Base-by-base conservation (phyloP, 2,113 vertebrate species). In the Paraplagusia blochii region DNA sequence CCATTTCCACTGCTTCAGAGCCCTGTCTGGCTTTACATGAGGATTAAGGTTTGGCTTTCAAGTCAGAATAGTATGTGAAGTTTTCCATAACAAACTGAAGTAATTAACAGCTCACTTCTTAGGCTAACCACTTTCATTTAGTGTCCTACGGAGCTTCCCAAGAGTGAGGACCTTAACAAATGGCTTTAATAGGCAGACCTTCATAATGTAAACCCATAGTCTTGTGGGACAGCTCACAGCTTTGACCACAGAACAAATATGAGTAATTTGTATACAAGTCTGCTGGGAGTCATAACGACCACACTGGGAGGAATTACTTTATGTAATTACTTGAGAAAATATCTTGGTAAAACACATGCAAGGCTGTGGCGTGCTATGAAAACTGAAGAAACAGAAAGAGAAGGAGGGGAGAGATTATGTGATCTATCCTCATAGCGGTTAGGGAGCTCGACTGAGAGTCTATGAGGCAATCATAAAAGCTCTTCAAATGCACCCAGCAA, bases 181-280 rank as follows among this genome's bases (percentile, higher is more conserved):
- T 89, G 85, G 70, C 62, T 90, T 89, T 88, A 89, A 89, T 88
- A 87, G 88, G 78, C 85, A 87, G 79, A 69, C 75, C 80, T 85
- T 85, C 81, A 87, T 85, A 83, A 90, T 85, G 80, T 82, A 79
- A 81, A 83, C 80, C 74, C 70, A 58, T 69, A 69, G 74, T 79
- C 87, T 85, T 69, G 69, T 42, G 87, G 79, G 89, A 82, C 71
- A 67, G 69, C 72, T 81, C 79, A 69, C 58, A 19, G 75, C 82
- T 86, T 81, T 77, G 82, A 88, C 87, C 86, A 83, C 84, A 70
- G 79, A 83, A 84, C 86, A 89, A 88, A 90, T 88, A 88, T 83
- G 80, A 87, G 81, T 88, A 86, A 89, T 89, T 88, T 89, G 85
- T 88, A 83, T 85, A 85, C 80, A 79, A 59, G 80, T 86, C 87